Conservation (phyloP, 2,113 vertebrate species). For the Pithys albifrons region DNA sequence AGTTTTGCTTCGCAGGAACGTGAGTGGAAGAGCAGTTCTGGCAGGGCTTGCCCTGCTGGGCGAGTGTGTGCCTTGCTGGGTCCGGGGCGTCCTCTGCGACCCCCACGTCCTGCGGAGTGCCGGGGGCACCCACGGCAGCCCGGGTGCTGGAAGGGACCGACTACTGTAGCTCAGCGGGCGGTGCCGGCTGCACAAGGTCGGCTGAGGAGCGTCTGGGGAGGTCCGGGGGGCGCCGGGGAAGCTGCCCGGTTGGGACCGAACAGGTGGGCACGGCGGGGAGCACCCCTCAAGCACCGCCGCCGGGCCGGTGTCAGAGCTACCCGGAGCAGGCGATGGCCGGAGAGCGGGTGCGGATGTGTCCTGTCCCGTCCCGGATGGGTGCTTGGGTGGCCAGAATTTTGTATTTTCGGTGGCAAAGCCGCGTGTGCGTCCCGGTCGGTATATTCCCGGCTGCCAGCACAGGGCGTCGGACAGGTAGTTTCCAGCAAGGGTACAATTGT, state of each 20-base stretch:
- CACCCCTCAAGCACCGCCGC: neutral
- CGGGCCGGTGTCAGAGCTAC: neutral
- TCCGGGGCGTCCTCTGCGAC: neutral
- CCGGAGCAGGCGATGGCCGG: neutral
- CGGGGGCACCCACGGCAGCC: too few species aligned
- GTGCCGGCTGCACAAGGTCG: neutral
- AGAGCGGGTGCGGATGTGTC: too few species aligned
- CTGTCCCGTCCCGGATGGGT: neutral
- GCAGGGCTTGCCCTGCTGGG: neutral
- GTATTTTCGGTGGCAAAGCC: neutral
- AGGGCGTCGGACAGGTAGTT: neutral
- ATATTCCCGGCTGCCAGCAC: neutral
- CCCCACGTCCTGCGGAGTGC: neutral
- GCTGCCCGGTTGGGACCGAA: neutral
- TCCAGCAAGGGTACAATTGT: neutral
- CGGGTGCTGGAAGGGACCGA: neutral
- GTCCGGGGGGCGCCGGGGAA: neutral
- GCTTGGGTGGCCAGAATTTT: neutral
- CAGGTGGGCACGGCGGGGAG: neutral
- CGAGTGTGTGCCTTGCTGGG: rapidly evolving
- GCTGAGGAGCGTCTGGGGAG: neutral
- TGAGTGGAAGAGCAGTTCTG: neutral
- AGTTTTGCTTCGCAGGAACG: neutral
- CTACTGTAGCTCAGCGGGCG: neutral
- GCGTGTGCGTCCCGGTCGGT: neutral